Evolutionary conservation across 2,113 vertebrate species (phyloP).

Genomic region (Neogobius melanostomus): DNA sequence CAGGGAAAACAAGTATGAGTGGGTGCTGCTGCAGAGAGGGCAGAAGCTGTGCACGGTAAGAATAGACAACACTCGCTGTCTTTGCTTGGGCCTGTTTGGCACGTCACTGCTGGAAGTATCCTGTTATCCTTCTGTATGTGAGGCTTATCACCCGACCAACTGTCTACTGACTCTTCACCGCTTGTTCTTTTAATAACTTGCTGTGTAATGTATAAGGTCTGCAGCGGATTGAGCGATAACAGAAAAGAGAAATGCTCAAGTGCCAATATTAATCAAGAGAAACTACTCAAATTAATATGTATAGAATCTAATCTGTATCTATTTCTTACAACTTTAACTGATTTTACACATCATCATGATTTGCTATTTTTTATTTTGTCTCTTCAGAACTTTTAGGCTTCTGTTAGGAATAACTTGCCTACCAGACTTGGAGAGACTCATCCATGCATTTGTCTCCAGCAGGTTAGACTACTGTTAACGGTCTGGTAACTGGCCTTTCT

Average conservation of each 20-base stretch:
- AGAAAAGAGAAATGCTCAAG: conserved; percentile 3
- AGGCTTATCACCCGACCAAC: conserved; percentile 44
- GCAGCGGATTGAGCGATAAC: conserved; percentile 32
- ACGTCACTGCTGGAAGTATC: conserved; percentile 24
- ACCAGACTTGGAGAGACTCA: too few species aligned
- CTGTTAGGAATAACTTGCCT: too few species aligned
- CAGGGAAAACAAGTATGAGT: conserved; percentile 85
- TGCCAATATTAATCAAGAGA: conserved; percentile 15
- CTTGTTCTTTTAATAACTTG: conserved; percentile 17
- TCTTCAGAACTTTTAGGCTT: too few species aligned
- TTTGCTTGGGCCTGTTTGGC: conserved; percentile 45
- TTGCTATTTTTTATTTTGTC: too few species aligned
- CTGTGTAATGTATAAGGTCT: conserved; percentile 31
- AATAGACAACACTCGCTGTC: conserved; percentile 29
- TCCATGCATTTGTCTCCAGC: too few species aligned
- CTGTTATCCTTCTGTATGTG: conserved; percentile 32
- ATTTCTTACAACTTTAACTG: too few species aligned
- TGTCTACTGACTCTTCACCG: conserved; percentile 26
- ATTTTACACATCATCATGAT: too few species aligned
- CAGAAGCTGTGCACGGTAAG: conserved; percentile 88
- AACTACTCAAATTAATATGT: background rate
- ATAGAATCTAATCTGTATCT: background rate
- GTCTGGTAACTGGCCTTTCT: too few species aligned
- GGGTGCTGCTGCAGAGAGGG: conserved; percentile 84
- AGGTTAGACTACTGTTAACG: too few species aligned